Percentiles rank a stretch among this genome's conserved stretches.
These are phyloP conservation scores for Pseudomugil tenellus DNA, from an alignment of 2,797 vertebrate species.

Conservation along the genomic window DNA sequence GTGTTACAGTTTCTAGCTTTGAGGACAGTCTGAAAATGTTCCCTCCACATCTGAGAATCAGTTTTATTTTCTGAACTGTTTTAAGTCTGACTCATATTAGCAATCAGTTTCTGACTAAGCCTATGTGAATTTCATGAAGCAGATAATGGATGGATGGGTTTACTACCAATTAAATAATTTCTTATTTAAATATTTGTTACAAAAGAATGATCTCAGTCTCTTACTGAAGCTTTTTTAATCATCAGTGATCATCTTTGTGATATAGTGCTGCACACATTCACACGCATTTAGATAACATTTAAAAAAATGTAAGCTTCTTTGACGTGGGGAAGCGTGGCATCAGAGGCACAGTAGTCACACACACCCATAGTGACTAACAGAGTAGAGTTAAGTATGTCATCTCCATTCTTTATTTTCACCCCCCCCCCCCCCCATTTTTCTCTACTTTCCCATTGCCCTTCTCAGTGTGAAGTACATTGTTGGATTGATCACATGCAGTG, in stretches of 20 bases:
- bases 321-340: conserved; percentile 42
- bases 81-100: too few species aligned
- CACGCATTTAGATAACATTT: not conserved
- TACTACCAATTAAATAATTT: too few species aligned
- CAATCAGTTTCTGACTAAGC: too few species aligned
- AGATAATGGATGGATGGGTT: too few species aligned
- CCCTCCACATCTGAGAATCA: too few species aligned
- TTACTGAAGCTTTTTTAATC: not conserved
- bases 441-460: conserved; percentile 73
- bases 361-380: conserved; percentile 59
- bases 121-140: too few species aligned
- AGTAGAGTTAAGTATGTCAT: conserved; percentile 71
- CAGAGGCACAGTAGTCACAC: conserved; percentile 34
- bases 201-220: not conserved
- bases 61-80: too few species aligned
- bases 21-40: too few species aligned
- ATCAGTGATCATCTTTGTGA: not conserved
- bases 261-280: not conserved
- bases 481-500: conserved; percentile 57
- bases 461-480: conserved; percentile 73
- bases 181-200: not conserved
- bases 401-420: conserved; percentile 59
- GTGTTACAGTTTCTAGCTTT: too few species aligned
- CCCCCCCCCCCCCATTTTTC: conserved; percentile 29
- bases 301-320: conserved; percentile 13